Percentiles rank a stretch among this genome's conserved stretches.
These are phyloP conservation scores for Eurosta solidaginis DNA, from an alignment of 1,140 invertebrate species.

Conservation along the genomic window DNA sequence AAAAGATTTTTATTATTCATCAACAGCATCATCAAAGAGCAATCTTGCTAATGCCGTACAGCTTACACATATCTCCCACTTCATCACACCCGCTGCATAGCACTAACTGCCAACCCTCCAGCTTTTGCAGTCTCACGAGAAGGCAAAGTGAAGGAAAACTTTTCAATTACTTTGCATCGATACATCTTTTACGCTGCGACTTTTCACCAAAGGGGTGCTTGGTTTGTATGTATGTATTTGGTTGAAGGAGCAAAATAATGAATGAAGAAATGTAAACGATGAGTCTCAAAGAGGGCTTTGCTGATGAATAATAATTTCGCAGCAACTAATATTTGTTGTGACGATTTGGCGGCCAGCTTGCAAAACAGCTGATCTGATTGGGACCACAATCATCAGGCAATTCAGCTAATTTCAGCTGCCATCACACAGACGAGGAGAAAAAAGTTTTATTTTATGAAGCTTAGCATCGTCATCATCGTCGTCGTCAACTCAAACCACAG, in stretches of 20 bases:
- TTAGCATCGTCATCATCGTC: neutral
- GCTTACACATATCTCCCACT: neutral
- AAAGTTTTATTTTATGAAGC: too few species aligned
- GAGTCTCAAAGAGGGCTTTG: neutral
- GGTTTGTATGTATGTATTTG: too few species aligned
- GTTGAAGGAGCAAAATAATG: neutral
- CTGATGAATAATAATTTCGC: slow-evolving; percentile 24
- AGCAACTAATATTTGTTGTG: neutral
- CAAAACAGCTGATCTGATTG: neutral
- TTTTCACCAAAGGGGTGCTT: neutral
- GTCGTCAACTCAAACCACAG: neutral
- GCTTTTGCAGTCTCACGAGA: neutral
- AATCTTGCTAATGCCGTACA: neutral
- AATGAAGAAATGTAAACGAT: too few species aligned
- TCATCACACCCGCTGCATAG: neutral
- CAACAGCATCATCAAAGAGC: slow-evolving; percentile 9
- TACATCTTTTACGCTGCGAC: neutral
- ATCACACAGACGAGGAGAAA: neutral
- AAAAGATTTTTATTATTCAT: slow-evolving; percentile 14
- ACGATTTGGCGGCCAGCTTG: neutral
- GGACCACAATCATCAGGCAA: neutral
- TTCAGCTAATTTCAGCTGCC: slow-evolving; percentile 4
- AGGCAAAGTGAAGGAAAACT: slow-evolving; percentile 6
- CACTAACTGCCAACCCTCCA: neutral
- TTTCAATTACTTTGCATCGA: slow-evolving; percentile 11